Evolutionary conservation across 2,888 invertebrate species (phyloP).

Genomic region (Ischnus inquisitorius): DNA sequence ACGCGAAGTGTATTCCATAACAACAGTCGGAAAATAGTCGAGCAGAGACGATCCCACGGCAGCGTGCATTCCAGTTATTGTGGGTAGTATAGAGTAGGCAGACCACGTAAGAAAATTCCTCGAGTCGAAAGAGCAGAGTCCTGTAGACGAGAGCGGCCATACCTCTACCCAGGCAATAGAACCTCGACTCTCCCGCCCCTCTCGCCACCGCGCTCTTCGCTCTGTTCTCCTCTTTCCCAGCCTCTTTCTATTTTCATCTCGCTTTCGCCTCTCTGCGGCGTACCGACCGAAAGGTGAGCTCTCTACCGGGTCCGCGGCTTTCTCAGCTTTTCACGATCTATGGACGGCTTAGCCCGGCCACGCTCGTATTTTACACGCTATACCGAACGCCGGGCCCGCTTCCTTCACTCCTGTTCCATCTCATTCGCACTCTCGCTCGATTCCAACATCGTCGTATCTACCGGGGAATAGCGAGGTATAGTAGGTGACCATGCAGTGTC

Average conservation of each 20-base stretch:
- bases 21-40: conserved; percentile 78
- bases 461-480: conserved; percentile 6
- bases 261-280: conserved; percentile 61
- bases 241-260: conserved; percentile 57
- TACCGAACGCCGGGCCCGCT: conserved; percentile 47
- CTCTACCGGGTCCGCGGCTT: conserved; percentile 66
- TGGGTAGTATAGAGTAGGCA: conserved; percentile 65
- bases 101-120: conserved; percentile 78
- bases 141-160: conserved; percentile 73
- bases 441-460: conserved; percentile 22
- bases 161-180: conserved; percentile 47
- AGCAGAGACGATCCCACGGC: conserved; percentile 59
- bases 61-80: conserved; percentile 66
- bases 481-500: neutral
- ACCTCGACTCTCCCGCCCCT: conserved; percentile 39
- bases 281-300: conserved; percentile 54
- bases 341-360: conserved; percentile 80
- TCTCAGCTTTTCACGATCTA: conserved; percentile 80
- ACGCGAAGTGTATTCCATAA: conserved; percentile 32
- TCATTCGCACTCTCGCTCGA: conserved; percentile 53
- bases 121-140: conserved; percentile 79
- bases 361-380: conserved; percentile 79
- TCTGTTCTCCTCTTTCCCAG: conserved; percentile 43
- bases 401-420: conserved; percentile 55
- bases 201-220: conserved; percentile 23